Percentiles rank a stretch among this genome's conserved stretches.
Evolutionary conservation across 2,797 vertebrate genomes (phyloP).

Genomic region (Salarias fasciatus): DNA sequence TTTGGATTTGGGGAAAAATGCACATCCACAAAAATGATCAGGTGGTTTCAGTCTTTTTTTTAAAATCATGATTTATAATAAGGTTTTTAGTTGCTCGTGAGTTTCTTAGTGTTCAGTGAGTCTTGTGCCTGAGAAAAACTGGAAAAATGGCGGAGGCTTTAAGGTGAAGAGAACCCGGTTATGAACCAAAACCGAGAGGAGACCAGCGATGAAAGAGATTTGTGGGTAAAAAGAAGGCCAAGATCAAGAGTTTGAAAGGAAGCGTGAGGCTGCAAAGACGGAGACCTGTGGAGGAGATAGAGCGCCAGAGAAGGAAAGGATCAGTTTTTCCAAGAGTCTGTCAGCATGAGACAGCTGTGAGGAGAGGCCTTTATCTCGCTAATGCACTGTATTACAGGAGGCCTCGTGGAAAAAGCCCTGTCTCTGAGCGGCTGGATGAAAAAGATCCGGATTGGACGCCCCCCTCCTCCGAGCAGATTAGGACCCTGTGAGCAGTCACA

Average conservation of each 20-base stretch:
- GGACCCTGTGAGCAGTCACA: conserved; percentile 76
- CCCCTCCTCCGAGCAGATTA: conserved; percentile 78
- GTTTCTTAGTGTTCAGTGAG: conserved; percentile 16
- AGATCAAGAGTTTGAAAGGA: conserved; percentile 53
- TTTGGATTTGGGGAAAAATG: no score
- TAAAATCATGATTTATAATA: neutral
- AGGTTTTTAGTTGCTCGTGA: neutral
- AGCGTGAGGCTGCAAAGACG: conserved; percentile 55
- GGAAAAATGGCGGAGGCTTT: conserved; percentile 42
- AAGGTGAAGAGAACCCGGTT: conserved; percentile 32
- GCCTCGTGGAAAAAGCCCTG: conserved; percentile 70
- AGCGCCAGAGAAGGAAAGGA: conserved; percentile 57
- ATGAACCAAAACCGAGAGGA: conserved; percentile 32
- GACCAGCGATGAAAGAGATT: conserved; percentile 59
- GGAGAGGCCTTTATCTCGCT: conserved; percentile 83
- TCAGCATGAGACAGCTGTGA: conserved; percentile 77
- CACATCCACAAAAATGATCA: neutral
- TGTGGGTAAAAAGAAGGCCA: conserved; percentile 33
- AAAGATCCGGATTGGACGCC: conserved; percentile 78
- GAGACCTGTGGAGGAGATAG: conserved; percentile 59
- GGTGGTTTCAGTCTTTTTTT: neutral
- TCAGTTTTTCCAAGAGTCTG: conserved; percentile 77
- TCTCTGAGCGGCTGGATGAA: conserved; percentile 78
- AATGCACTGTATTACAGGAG: conserved; percentile 79
- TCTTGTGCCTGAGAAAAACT: conserved; percentile 50